These are phyloP conservation scores for Acheta domesticus DNA, from an alignment of 2,888 invertebrate genomes.

Conservation along the genomic window DNA sequence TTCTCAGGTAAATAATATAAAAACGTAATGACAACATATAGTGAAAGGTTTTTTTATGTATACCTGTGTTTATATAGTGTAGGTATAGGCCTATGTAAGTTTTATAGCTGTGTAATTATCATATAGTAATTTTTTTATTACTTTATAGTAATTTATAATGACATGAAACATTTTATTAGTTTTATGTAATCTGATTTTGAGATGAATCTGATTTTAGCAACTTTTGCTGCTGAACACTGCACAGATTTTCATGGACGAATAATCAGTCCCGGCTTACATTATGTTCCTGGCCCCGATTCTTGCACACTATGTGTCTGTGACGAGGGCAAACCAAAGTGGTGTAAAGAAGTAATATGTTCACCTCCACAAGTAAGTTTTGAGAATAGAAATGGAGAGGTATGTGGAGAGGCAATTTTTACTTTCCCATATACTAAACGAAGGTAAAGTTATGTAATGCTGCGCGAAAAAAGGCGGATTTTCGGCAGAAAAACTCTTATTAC, in stretches of 20 bases:
- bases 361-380: constrained; percentile 65
- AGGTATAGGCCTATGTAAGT: too few relatives aligned
- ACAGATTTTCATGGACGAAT: constrained; percentile 71
- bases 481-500: too few relatives aligned
- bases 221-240: constrained; percentile 53
- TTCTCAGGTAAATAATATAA: constrained; percentile 32
- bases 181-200: too few relatives aligned
- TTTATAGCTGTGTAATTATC: too few relatives aligned
- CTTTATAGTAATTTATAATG: background rate
- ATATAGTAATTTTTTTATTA: background rate
- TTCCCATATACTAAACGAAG: too few relatives aligned
- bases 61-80: background rate
- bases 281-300: constrained; percentile 81
- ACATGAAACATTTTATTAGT: background rate
- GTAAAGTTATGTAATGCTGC: too few relatives aligned
- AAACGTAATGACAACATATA: background rate
- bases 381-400: background rate
- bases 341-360: constrained; percentile 81
- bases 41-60: constrained; percentile 18
- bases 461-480: too few relatives aligned
- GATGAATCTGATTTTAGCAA: constrained; percentile 10
- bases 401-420: background rate
- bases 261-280: constrained; percentile 72
- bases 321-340: constrained; percentile 78
- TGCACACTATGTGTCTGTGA: constrained; percentile 86